Base-by-base conservation (phyloP, 2,797 vertebrate species). In the Pipistrellus nathusii region DNA sequence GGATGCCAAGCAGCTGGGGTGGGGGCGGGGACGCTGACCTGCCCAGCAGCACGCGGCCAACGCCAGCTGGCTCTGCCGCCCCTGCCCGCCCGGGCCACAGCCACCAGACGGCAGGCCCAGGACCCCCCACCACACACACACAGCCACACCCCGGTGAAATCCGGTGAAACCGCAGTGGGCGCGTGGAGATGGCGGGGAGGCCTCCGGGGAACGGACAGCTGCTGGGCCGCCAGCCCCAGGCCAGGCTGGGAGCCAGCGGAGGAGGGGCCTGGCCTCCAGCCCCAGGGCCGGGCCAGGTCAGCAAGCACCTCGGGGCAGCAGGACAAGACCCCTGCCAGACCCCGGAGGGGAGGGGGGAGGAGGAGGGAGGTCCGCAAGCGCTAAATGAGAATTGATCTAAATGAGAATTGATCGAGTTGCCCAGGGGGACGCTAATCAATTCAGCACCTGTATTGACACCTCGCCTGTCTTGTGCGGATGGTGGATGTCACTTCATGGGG, bases 381-480 rank as follows among this genome's bases (percentile, higher is more conserved):
- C 57, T 90, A 95, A 97, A 95, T 20, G 75, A 96, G 97, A 96
- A 96, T 30, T 82, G 91, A 98, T 97, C 57, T 90, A 95, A 97
- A 95, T 20, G 75, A 96, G 97, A 96, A 96, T 30, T 82, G 91
- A 98, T 97, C 90, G 25, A 51, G 86, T 94, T 92, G 76, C 55
- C 93, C 68, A 1, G 3, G 27, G 5, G 0, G 18, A 3, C 14
- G 30, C 80, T 95, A 88, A 96, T 97, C 97, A 95, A 84, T 93
- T 94, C 96, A 80, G 90, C 20, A 20, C 83, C 68, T 38, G 10
- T 84, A 96, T 0, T 78, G 95, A 97, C 59, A 10, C 62, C 92
- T 13, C 12, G 35, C 41, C 3, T 7, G 7, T 64, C 44, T 44
- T 10, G 44, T 44, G 44, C 44, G 44, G 44, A 44, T 44, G 44